Conservation (phyloP, 2,113 vertebrate species). For the Struthidea cinerea region DNA sequence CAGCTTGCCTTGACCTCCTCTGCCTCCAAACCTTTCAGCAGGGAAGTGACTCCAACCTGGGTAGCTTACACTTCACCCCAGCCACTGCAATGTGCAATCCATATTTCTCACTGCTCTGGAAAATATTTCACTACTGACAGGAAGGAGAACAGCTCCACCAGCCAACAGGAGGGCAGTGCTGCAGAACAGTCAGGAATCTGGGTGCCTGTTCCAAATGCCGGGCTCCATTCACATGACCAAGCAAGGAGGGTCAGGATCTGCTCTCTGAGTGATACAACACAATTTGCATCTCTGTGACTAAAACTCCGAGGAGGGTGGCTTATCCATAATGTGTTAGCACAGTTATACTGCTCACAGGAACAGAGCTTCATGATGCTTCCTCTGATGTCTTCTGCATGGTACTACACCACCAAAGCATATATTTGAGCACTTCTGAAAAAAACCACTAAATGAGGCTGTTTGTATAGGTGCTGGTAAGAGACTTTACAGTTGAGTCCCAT, state of each 20-base stretch:
- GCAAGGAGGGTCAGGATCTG: background rate
- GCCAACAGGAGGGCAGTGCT: background rate
- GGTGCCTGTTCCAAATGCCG: background rate
- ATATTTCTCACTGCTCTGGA: background rate
- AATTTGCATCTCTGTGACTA: background rate
- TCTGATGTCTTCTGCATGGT: background rate
- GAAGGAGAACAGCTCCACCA: background rate
- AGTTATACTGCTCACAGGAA: background rate
- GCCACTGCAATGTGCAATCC: background rate
- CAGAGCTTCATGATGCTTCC: background rate
- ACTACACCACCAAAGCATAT: background rate
- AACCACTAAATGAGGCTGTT: background rate
- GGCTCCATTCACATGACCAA: background rate
- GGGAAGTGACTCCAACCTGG: background rate
- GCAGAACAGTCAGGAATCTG: background rate
- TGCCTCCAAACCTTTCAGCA: background rate
- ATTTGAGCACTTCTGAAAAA: background rate
- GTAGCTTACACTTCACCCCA: background rate
- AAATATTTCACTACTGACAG: background rate
- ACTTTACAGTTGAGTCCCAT: background rate
- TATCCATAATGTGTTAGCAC: background rate
- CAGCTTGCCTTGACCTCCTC: background rate
- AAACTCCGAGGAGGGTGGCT: background rate
- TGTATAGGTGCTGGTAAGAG: background rate
- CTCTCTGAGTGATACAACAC: background rate